These are phyloP conservation scores for Corythaeola cristata DNA, from an alignment of 2,113 vertebrate species.

Conservation along the genomic window DNA sequence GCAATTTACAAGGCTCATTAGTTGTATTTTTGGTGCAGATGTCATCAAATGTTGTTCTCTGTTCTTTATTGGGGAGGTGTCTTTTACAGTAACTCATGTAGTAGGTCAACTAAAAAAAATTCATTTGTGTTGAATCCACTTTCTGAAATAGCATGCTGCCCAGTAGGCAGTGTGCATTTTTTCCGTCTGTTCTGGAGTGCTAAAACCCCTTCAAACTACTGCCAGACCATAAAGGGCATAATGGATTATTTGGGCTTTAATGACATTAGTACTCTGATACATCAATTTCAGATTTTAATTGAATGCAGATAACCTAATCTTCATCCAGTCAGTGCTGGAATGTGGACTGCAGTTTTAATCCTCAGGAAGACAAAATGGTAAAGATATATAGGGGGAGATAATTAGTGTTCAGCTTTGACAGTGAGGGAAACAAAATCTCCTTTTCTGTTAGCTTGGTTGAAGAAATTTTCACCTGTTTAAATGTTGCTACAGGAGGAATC, in stretches of 20 bases:
- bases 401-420: background rate
- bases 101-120: background rate
- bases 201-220: background rate
- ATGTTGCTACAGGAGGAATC: background rate
- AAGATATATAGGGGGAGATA: background rate
- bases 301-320: background rate
- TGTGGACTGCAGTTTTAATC: background rate
- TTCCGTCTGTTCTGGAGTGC: background rate
- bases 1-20: background rate
- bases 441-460: background rate
- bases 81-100: background rate
- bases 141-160: background rate
- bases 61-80: background rate
- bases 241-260: background rate
- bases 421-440: background rate
- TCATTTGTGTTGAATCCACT: background rate
- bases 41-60: background rate
- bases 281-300: background rate
- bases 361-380: background rate
- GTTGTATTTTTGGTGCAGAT: background rate
- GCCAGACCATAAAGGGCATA: background rate
- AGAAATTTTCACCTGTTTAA: background rate
- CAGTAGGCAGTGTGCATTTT: background rate
- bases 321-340: background rate
- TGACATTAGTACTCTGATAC: background rate